Evolutionary conservation across 2,888 invertebrate species (phyloP), one percentile per base, ranked within the genome.

Genomic region (Patella pellucida): DNA sequence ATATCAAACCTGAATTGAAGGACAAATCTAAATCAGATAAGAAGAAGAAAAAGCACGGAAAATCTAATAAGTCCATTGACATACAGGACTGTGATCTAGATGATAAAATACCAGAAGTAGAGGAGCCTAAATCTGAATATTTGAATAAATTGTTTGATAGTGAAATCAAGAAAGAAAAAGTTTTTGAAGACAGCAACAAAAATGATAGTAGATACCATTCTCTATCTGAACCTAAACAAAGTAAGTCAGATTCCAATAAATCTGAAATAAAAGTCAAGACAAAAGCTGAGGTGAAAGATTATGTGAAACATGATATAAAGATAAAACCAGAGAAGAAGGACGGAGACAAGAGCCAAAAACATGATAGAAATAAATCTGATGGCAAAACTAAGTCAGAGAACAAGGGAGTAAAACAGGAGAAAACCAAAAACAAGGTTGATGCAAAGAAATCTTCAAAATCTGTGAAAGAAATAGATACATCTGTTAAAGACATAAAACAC

Each of bases 21-120:
- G 72, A 68, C n/a, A 77, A 75, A 51, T 52, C 52, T 15, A 71
- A 70, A 31, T 62, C 69, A 51, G 70, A 75, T 54, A 77, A 75
- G 68, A 77, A 74, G 67, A 74, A 74, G 52, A 74, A 75, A 72
- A 77, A 74, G 50, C 62, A 71, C 9, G 70, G 69, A 23, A 62
- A 72, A 15, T 51, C 56, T 3, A 69, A 31, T 14, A 67, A 62
- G 14, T 19, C 62, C 11, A 16, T 69, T 23, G 69, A 69, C 31
- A 12, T 51, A 50, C 19, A n/a, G n/a, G 69, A 69, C 69, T 69
- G 27, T 14, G 69, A 69, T 15, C 16, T 69, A 69, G 11, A n/a
- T 41, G 69, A 69, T n/a, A 69, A 50, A n/a, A 69, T 23, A 51
- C 50, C 16, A 41, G 41, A 41, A 41, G 15, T 51, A n/a, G n/a